Base-by-base conservation (phyloP, 2,888 invertebrate genomes). In the Scaptomyza caliginosa region DNA sequence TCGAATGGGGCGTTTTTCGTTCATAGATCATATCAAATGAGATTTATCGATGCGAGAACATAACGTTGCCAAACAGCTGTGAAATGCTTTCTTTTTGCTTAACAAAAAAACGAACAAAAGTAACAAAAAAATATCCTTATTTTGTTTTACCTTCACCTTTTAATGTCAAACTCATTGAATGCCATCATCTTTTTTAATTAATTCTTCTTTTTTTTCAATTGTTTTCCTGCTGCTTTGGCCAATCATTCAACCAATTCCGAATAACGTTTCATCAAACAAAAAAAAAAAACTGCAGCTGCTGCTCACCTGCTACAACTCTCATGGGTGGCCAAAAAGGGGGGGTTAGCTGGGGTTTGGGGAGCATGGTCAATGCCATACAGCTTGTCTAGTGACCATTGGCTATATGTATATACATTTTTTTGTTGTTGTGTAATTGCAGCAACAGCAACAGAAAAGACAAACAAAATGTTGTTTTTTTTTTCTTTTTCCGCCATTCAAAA, bases 401-500 rank as follows among this genome's bases (percentile, higher is more conserved):
- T 51, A 63, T 57, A 52, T 63, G 42, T 63, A 49, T 26, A 8
- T 13, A 21, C 5, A 11, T 32, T 5, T 38, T 38, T 16, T 19
- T 34, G 34, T 16, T 5, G 19, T 38, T 16, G 11, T 34, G 34
- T 16, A 55, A 57, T 46, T 50, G 19, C 54, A 39, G 28, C 57
- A 48, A 45, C 24, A 56, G 68, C 51, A 30, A 30, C 3, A n/a
- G n/a, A 30, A 2, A 32, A 34, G n/a, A 32, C 49, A 64, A 63
- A 34, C 34, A 34, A 34, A 34, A 13, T 39, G 24, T 36, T 45
- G 7, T 56, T 54, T 67, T 36, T 52, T 42, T 40, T 72, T 63
- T 54, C 43, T 65, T 86, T 83, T 84, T 75, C 85, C 75, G 79
- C 74, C 74, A 77, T 67, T 70, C 63, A 63, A 74, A 82, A 71